Conservation (phyloP, 2,113 vertebrate genomes). For the Martes martes region DNA sequence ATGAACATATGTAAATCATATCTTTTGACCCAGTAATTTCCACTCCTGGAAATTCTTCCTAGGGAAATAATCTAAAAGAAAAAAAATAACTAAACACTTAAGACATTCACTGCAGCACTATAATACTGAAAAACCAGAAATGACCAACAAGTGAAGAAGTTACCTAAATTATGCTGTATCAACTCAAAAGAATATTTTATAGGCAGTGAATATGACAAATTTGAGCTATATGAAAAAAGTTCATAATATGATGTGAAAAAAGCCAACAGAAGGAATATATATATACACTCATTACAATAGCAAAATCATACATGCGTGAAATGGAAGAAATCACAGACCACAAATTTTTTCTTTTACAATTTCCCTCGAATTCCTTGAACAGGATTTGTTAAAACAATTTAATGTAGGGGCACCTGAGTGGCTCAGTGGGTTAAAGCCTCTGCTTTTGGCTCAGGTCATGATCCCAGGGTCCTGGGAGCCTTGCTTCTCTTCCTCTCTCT, state of each 20-base stretch:
- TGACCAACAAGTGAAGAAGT: background rate
- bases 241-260: background rate
- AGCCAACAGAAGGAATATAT: background rate
- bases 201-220: background rate
- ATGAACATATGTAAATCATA: background rate
- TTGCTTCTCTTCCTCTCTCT: no score
- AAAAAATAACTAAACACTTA: background rate
- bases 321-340: background rate
- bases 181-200: background rate
- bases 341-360: background rate
- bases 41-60: background rate
- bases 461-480: no score
- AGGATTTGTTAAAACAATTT: background rate
- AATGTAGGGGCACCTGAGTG: background rate
- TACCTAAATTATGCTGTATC: background rate
- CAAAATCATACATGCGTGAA: background rate
- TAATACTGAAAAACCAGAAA: background rate
- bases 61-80: background rate
- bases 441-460: no score
- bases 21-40: background rate
- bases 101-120: background rate
- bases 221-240: slow-evolving; percentile 1
- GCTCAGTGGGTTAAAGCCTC: no score
- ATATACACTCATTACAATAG: background rate
- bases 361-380: slow-evolving; percentile 1